These are phyloP conservation scores for Pristionchus japonicus DNA, from an alignment of 2,888 invertebrate species.

Conservation along the genomic window DNA sequence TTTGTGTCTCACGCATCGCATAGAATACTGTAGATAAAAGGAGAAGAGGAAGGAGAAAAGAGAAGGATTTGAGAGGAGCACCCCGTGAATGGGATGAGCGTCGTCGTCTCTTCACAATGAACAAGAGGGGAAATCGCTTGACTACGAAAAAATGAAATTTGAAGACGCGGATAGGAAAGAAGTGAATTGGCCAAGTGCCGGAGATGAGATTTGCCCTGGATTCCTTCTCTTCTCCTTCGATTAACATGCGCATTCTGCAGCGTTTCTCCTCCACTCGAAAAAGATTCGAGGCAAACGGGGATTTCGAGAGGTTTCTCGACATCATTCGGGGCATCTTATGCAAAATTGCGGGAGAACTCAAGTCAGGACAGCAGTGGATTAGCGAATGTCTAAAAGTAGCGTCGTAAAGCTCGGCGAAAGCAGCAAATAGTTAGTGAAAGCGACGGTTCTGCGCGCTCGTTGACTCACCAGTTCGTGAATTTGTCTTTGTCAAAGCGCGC, in stretches of 20 bases:
- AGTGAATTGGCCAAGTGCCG: neutral
- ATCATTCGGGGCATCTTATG: neutral
- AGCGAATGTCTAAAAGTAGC: neutral
- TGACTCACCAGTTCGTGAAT: neutral
- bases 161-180: neutral
- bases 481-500: slow-evolving; percentile 15
- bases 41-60: neutral
- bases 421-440: neutral
- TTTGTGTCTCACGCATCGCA: neutral
- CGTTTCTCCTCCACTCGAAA: neutral
- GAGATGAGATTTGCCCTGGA: neutral
- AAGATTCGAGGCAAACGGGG: neutral
- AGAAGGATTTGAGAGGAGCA: neutral
- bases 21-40: slow-evolving; percentile 12
- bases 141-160: slow-evolving; percentile 30
- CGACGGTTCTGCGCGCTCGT: neutral
- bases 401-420: neutral
- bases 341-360: neutral
- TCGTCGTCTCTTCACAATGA: slow-evolving; percentile 37
- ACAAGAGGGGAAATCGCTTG: slow-evolving; percentile 24
- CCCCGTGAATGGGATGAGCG: neutral
- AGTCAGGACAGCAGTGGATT: neutral
- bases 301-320: neutral
- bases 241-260: neutral
- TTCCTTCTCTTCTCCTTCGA: neutral